These are phyloP conservation scores for Craterocephalus amniculus DNA, from an alignment of 2,797 vertebrate genomes.

Conservation along the genomic window DNA sequence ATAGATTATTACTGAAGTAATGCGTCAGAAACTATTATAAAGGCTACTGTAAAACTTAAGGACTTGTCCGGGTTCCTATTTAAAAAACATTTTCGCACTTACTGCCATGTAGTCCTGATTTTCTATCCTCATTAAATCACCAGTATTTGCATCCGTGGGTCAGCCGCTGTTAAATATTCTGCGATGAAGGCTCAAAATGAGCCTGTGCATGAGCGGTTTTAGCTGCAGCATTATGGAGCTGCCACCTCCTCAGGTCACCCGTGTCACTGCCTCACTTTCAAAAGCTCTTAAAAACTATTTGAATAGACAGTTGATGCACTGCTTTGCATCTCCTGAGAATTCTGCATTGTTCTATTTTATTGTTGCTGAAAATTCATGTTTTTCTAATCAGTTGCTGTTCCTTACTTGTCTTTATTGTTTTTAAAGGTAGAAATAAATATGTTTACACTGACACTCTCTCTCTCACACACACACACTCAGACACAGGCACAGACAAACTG, in stretches of 20 bases:
- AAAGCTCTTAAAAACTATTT: constrained; percentile 14
- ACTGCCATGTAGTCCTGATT: not conserved
- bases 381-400: not conserved
- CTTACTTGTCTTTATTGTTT: not conserved
- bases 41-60: too few relatives aligned
- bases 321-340: not conserved
- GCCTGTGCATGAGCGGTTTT: constrained; percentile 12
- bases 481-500: not conserved
- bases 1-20: not conserved
- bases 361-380: not conserved
- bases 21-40: not conserved
- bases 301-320: not conserved
- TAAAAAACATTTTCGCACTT: constrained; percentile 5
- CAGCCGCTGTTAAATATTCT: constrained; percentile 14
- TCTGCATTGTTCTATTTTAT: not conserved
- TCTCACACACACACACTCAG: not conserved
- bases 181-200: constrained; percentile 9
- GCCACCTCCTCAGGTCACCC: constrained; percentile 28
- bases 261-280: not conserved
- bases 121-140: constrained; percentile 1
- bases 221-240: not conserved
- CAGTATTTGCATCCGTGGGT: constrained; percentile 11
- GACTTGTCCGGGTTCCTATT: not conserved
- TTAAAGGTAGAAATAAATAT: constrained; percentile 20
- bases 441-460: not conserved